Base-by-base conservation (phyloP, 2,113 vertebrate genomes). In the Acanthochromis polyacanthus region DNA sequence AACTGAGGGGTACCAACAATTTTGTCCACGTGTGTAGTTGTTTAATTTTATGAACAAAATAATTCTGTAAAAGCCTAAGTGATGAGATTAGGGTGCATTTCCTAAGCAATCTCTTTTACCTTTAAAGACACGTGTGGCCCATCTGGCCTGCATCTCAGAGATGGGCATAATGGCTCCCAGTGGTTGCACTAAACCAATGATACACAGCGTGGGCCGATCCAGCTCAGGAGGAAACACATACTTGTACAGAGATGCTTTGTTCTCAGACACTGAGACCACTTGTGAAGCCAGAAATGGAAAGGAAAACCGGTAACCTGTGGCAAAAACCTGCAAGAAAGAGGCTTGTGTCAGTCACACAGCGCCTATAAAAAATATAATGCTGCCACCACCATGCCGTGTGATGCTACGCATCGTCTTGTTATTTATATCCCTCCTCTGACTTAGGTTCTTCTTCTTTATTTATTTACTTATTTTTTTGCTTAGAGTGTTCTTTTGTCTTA, bases 81-180 rank as follows among this genome's bases (percentile, higher is more conserved):
- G 1, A 28, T 20, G 17, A 36, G 5, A 19, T 45, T 62, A 52
- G 2, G 1, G 2, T 16, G 22, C 0, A 4, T 25, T 0, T 2
- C 28, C 23, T 22, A 30, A 45, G 56, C 8, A 12, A 10, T 6
- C 9, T 28, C 4, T 28, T 2, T 58, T 89, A 97, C 97, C 97
- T 94, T 97, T 97, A 66, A 99, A 98, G 52, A 98, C 89, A 0
- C 88, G 93, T 3, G 95, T 95, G 53, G 93, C 96, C 96, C 96
- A 99, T 63, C 96, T 94, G 48, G 93, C 94, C 83, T 99, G 98
- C 62, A 99, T 91, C 91, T 99, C 97, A 0, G 97, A 91, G 88
- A 97, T 90, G 36, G 97, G 96, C 96, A 98, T 98, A 61, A 98
- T 94, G 80, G 97, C 95, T 19, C 98, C 98, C 17, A 96, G 55